phyloP scores from a whole-genome alignment of 2,113 vertebrate genomes.

The Chlorodrepanis virens region DNA sequence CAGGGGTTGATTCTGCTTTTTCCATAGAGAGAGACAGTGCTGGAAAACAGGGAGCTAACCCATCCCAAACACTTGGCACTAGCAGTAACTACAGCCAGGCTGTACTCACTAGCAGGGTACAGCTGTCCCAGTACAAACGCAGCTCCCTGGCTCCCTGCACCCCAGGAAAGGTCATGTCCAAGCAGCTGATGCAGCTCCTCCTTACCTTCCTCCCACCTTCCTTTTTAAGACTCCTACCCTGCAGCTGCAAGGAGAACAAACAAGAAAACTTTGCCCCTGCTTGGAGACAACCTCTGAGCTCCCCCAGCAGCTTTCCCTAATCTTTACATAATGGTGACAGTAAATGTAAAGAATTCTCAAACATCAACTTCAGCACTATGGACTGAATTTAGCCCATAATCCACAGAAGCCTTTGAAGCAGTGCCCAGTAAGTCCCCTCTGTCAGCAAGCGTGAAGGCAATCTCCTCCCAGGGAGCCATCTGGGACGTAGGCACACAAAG shows the following conservation, averaged over 20 bases:
- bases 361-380: not conserved
- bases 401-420: constrained; percentile 35
- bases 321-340: not conserved
- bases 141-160: not conserved
- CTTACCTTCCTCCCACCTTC: not conserved
- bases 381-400: constrained; percentile 10
- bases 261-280: not conserved
- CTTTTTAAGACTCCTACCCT: not conserved
- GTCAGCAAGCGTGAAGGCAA: not conserved
- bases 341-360: not conserved
- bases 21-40: not conserved
- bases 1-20: not conserved
- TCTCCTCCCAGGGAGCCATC: not conserved
- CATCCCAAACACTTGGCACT: not conserved
- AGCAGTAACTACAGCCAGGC: not conserved
- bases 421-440: not conserved
- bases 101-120: not conserved
- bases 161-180: not conserved
- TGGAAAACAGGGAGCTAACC: not conserved
- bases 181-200: not conserved
- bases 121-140: not conserved
- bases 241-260: not conserved
- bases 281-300: not conserved
- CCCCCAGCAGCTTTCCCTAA: not conserved
- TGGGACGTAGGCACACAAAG: not conserved